A percentile compares a stretch with the other conserved stretches of the same genome.
Evolutionary conservation across 2,113 vertebrate species (phyloP).

Genomic region (Uria lomvia): DNA sequence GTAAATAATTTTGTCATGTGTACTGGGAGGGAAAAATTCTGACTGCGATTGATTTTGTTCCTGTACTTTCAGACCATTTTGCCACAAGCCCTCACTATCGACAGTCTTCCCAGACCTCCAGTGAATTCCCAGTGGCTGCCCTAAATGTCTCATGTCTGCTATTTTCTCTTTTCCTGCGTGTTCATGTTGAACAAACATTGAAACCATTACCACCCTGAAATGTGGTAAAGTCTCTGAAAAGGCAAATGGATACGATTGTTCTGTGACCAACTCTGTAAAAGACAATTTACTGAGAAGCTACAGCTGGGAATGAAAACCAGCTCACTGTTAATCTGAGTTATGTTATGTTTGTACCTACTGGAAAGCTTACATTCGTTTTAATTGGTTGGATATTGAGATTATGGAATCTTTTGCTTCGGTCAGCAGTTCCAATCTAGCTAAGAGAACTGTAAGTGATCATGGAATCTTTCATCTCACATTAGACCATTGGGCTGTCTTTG

Average conservation of each 20-base stretch:
- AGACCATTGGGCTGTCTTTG: neutral
- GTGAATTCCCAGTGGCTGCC: slow-evolving; percentile 24
- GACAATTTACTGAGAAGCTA: neutral
- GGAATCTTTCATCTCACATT: neutral
- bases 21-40: slow-evolving; percentile 63
- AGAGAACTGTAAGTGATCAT: neutral
- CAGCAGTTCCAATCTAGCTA: neutral
- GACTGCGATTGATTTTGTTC: slow-evolving; percentile 60
- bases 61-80: slow-evolving; percentile 55
- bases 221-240: neutral
- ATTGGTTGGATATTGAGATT: neutral
- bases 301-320: neutral
- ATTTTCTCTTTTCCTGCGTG: neutral
- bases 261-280: neutral
- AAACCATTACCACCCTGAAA: neutral
- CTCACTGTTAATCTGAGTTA: neutral
- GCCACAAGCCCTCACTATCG: slow-evolving; percentile 46
- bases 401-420: neutral
- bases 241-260: neutral
- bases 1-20: slow-evolving; percentile 68
- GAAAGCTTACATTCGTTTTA: neutral
- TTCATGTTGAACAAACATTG: neutral
- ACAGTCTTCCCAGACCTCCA: slow-evolving; percentile 51
- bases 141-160: slow-evolving; percentile 27
- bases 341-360: neutral